Percentiles rank a stretch among this genome's conserved stretches.
phyloP scores from a whole-genome alignment of 2,797 vertebrate genomes.

The Emydoidea blandingii region DNA sequence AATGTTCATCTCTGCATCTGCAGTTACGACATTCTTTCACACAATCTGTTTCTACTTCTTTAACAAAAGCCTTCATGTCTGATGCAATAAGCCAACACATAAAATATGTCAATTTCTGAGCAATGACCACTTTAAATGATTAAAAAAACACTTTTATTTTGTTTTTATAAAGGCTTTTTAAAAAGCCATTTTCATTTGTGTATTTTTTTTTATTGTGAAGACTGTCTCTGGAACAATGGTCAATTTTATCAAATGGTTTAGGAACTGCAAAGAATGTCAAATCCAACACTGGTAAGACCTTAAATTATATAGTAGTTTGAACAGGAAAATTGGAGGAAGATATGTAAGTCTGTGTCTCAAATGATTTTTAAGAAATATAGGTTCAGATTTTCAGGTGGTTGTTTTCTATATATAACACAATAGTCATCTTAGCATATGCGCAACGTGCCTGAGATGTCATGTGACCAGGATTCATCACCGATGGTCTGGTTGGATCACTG shows the following conservation, averaged over 20 bases:
- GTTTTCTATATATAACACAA: neutral
- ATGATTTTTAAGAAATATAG: neutral
- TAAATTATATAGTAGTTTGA: neutral
- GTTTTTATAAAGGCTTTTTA: neutral
- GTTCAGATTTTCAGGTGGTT: neutral
- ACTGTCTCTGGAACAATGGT: neutral
- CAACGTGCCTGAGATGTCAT: too few relatives aligned
- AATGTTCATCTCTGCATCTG: slow-evolving; percentile 4
- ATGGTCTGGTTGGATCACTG: too few relatives aligned
- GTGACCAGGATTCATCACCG: too few relatives aligned
- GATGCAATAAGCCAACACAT: slow-evolving; percentile 22
- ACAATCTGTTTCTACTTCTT: slow-evolving; percentile 52
- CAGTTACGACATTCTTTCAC: slow-evolving; percentile 23
- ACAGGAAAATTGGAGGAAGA: neutral
- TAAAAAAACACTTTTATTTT: neutral
- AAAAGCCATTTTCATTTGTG: neutral
- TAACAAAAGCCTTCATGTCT: slow-evolving; percentile 21
- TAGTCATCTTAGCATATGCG: neutral
- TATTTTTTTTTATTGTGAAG: slow-evolving; percentile 4
- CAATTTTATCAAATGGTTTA: neutral
- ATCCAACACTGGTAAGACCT: neutral
- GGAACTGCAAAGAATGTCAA: neutral
- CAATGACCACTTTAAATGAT: slow-evolving; percentile 26
- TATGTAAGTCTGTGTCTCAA: neutral
- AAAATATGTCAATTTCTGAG: slow-evolving; percentile 44